A percentile compares a stretch with the other conserved stretches of the same genome.
phyloP scores from a whole-genome alignment of 92 coral and sea anemone species.

The Desmophyllum pertusum region DNA sequence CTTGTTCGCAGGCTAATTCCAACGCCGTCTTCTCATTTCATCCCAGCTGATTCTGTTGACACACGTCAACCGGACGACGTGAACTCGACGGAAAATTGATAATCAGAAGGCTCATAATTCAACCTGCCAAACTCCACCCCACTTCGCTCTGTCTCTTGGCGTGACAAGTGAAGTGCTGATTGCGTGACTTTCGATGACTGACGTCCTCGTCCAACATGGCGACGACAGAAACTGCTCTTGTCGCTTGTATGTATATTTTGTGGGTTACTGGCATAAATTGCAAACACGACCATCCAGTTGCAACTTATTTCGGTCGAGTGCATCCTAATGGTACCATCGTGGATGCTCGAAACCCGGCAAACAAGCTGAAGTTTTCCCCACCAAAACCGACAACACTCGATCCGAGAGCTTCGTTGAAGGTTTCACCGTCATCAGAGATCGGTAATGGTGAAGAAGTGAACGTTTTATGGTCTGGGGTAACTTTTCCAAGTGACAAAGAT shows the following conservation, averaged over 20 bases:
- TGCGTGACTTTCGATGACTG: too few species aligned
- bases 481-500: conserved; percentile 55
- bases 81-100: too few species aligned
- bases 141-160: too few species aligned
- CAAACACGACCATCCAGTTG: conserved; percentile 62
- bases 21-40: too few species aligned
- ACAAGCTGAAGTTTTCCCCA: conserved; percentile 43
- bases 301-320: conserved; percentile 75
- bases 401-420: conserved; percentile 23
- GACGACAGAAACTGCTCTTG: too few species aligned
- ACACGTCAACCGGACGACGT: too few species aligned
- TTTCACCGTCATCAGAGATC: conserved; percentile 52
- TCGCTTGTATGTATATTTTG: conserved; percentile 1
- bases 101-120: too few species aligned
- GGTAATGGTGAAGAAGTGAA: conserved; percentile 72
- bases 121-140: too few species aligned
- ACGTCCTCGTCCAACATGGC: too few species aligned
- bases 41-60: too few species aligned
- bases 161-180: too few species aligned
- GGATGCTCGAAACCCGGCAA: conserved; percentile 59
- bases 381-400: conserved; percentile 30
- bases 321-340: conserved; percentile 79
- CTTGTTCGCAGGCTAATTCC: too few species aligned
- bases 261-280: conserved; percentile 24
- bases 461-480: conserved; percentile 77